These are phyloP conservation scores for Clupea harengus DNA, from an alignment of 2,113 vertebrate species.

Conservation along the genomic window DNA sequence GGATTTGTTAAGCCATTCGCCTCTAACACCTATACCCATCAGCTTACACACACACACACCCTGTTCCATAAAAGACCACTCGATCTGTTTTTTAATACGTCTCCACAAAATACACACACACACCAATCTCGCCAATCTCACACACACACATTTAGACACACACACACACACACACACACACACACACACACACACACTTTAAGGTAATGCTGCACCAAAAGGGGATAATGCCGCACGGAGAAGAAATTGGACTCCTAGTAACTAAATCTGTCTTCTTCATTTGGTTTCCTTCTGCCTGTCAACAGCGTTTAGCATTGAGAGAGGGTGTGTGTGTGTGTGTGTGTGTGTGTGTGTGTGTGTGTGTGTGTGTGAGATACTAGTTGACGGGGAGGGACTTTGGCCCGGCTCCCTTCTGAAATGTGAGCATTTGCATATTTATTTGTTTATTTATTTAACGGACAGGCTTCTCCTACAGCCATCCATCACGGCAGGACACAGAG, in stretches of 20 bases:
- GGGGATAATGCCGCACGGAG: constrained; percentile 47
- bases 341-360: constrained; percentile 43
- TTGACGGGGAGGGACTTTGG: constrained; percentile 67
- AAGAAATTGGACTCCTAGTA: constrained; percentile 50
- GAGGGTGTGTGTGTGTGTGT: no score
- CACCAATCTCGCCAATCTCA: no score
- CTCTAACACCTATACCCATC: neutral
- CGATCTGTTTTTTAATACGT: neutral
- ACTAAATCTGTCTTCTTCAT: constrained; percentile 65
- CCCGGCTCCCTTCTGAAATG: constrained; percentile 71
- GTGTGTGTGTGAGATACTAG: constrained; percentile 52
- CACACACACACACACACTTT: neutral
- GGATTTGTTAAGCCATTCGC: neutral
- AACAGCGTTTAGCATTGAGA: constrained; percentile 49
- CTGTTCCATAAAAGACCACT: neutral
- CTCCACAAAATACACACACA: neutral
- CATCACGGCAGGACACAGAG: constrained; percentile 75
- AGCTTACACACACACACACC: neutral
- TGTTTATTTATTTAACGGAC: constrained; percentile 85
- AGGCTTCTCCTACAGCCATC: constrained; percentile 80
- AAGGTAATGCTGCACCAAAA: neutral
- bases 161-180: neutral
- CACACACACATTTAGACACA: no score
- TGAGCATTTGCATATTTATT: constrained; percentile 85
- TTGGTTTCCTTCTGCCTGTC: constrained; percentile 60